phyloP scores from a whole-genome alignment of 2,797 vertebrate species.

The Cyprinella venusta region DNA sequence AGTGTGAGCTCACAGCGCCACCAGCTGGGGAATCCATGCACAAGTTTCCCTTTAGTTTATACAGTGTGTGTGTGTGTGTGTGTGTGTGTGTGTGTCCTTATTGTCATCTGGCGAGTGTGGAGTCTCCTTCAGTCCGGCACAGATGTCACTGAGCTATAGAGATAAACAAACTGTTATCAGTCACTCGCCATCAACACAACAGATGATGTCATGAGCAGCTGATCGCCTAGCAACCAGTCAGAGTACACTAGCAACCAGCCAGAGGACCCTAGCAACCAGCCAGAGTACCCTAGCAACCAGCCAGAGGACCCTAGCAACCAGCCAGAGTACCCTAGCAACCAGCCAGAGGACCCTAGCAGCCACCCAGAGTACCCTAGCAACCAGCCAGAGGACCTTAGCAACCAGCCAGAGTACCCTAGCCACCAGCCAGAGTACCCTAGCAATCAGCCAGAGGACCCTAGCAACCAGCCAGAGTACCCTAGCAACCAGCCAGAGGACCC shows the following conservation, averaged over 20 bases:
- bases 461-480: neutral
- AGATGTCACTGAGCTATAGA: neutral
- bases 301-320: neutral
- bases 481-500: too few species aligned
- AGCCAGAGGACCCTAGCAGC: neutral
- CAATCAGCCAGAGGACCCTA: too few species aligned
- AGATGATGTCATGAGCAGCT: neutral
- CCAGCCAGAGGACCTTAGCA: neutral
- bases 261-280: neutral
- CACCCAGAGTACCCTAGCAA: too few species aligned
- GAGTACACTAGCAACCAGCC: too few species aligned
- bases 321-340: too few species aligned
- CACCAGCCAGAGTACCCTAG: neutral
- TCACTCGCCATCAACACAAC: neutral
- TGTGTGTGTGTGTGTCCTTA: too few species aligned
- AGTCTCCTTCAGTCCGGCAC: neutral
- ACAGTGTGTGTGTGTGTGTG: too few species aligned
- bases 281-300: too few species aligned
- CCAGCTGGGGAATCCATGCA: too few species aligned
- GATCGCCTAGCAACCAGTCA: neutral
- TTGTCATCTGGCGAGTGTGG: neutral
- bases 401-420: too few species aligned
- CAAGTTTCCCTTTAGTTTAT: too few species aligned
- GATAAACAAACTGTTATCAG: neutral
- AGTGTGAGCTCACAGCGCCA: too few species aligned